A percentile compares a stretch with the other conserved stretches of the same genome.
These are phyloP conservation scores for Phymorhynchus buccinoides DNA, from an alignment of 1,140 invertebrate species.

Conservation along the genomic window DNA sequence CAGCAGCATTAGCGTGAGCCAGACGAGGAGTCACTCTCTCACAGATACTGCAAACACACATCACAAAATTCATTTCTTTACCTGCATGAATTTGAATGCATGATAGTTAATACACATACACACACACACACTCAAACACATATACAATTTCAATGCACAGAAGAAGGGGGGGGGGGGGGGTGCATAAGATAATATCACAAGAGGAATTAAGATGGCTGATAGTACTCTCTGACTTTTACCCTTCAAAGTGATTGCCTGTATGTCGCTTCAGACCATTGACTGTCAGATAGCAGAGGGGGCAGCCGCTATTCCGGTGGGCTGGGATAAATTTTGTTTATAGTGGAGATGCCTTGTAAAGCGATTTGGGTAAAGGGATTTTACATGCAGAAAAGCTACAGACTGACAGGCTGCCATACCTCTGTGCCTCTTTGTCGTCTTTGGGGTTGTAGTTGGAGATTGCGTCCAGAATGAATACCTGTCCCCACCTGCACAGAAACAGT, in stretches of 20 bases:
- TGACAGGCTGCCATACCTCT: slow-evolving; percentile 78
- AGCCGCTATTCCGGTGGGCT: too few relatives aligned
- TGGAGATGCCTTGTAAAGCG: too few relatives aligned
- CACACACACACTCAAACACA: not conserved
- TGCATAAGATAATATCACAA: too few relatives aligned
- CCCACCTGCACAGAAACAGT: slow-evolving; percentile 80
- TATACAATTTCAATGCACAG: not conserved
- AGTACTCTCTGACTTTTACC: too few relatives aligned
- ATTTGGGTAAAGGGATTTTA: too few relatives aligned
- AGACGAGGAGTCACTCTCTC: slow-evolving; percentile 97
- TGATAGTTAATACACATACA: not conserved
- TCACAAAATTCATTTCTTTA: not conserved
- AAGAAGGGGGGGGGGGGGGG: too few relatives aligned
- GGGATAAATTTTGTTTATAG: too few relatives aligned
- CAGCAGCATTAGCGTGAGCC: slow-evolving; percentile 99
- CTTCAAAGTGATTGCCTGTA: too few relatives aligned
- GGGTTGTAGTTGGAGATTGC: slow-evolving; percentile 97
- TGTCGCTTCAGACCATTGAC: too few relatives aligned
- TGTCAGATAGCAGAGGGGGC: too few relatives aligned
- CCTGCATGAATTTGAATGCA: not conserved
- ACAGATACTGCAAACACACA: slow-evolving; percentile 83
- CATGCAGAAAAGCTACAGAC: not conserved
- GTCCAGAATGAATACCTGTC: slow-evolving; percentile 98
- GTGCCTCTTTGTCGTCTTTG: slow-evolving; percentile 98
- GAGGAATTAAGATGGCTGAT: too few relatives aligned